phyloP scores from a whole-genome alignment of 2,113 vertebrate genomes.

The Martes martes region DNA sequence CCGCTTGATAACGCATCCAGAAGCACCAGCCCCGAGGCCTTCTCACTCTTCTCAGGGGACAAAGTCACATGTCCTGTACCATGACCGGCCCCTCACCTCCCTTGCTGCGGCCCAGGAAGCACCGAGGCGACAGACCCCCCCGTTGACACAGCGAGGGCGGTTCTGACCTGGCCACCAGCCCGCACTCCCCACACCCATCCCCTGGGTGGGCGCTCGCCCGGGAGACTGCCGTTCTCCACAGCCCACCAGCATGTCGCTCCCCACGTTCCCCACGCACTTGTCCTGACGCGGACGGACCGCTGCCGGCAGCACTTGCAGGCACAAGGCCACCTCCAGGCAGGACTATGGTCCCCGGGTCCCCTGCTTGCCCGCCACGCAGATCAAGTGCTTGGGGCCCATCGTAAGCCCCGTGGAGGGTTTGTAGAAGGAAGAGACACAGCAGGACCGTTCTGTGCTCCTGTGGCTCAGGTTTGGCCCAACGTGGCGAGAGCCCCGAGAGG shows the following conservation, averaged over 20 bases:
- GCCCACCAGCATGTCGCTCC: no score
- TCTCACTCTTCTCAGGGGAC: neutral
- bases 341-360: neutral
- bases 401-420: no score
- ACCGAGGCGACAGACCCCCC: neutral
- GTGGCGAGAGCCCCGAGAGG: neutral
- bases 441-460: neutral
- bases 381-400: neutral
- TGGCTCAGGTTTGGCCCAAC: neutral
- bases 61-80: neutral
- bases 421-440: rapidly evolving
- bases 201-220: neutral
- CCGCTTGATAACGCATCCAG: neutral
- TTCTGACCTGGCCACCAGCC: neutral
- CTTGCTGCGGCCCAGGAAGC: neutral
- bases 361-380: neutral
- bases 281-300: neutral
- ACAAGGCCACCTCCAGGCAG: neutral
- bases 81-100: neutral
- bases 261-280: rapidly evolving
- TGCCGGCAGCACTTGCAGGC: neutral
- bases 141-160: neutral
- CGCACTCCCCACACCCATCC: neutral
- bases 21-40: neutral
- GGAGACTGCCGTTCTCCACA: neutral